These are phyloP conservation scores for Bungarus multicinctus DNA, from an alignment of 2,113 vertebrate genomes.

Conservation along the genomic window DNA sequence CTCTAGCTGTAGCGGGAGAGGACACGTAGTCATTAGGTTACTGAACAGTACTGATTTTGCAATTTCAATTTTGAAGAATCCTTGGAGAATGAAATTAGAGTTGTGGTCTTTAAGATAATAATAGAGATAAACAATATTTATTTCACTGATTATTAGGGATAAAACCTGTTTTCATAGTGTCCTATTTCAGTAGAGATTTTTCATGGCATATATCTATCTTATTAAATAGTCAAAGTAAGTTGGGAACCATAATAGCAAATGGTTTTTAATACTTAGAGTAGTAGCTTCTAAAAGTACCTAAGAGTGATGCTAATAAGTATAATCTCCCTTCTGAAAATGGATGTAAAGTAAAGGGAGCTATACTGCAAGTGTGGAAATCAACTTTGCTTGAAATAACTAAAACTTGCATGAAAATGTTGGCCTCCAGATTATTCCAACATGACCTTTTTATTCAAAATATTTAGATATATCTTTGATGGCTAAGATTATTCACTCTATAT, in stretches of 20 bases:
- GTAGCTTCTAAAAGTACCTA: not conserved
- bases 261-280: not conserved
- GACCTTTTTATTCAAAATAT: not conserved
- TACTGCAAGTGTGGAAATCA: not conserved
- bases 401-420: not conserved
- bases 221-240: not conserved
- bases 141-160: not conserved
- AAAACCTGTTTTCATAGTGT: not conserved
- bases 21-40: not conserved
- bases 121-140: not conserved
- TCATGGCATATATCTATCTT: not conserved
- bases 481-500: conserved; percentile 5
- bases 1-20: not conserved
- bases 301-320: not conserved
- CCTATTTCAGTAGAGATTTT: not conserved
- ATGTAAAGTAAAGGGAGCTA: not conserved
- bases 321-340: not conserved
- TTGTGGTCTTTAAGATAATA: not conserved
- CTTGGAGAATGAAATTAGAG: not conserved
- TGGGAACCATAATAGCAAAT: not conserved
- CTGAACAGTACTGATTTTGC: not conserved
- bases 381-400: not conserved
- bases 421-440: not conserved
- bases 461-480: not conserved
- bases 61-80: not conserved